Base-by-base conservation (phyloP, 2,113 vertebrate species). In the Engraulis encrasicolus region DNA sequence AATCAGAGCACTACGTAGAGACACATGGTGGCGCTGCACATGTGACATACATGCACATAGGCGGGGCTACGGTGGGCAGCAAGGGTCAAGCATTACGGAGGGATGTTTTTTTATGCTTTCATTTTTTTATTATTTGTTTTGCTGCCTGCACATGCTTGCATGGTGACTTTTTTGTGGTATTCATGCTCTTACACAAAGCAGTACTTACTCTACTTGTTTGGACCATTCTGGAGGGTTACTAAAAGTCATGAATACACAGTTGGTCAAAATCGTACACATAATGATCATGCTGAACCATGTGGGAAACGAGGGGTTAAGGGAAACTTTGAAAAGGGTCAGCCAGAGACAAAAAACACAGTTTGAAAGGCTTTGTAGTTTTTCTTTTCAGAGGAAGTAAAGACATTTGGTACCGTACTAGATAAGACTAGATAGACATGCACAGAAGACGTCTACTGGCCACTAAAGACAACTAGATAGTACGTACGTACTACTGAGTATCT, bases 251-350 rank as follows among this genome's bases (percentile, higher is more conserved):
- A 97, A 97, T 79, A 97, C 96, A 90, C 96, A 97, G 96, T 97
- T 97, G 92, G 96, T 97, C 96, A 97, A 94, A 95, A 97, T 97
- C 88, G 96, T 97, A 95, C 94, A 96, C 96, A 97, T 97, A 84
- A 97, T 97, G 95, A 97, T 96, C 96, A 97, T 96, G 96, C 96
- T 97, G 92, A 97, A 97, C 85, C 97, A 91, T 96, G 96, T 97
- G 54, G 84, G 77, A 49, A n/a, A n/a, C n/a, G n/a, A 78, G 86
- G 38, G 85, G 84, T 91, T 89, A 91, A 90, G 90, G 90, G 87
- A 85, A 86, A 78, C 58, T 27, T 18, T 27, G n/a, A n/a, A n/a
- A 58, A 58, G 54, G 18, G 17, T 20, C 54, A 58, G 18, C 54
- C 54, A 58, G 54, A 58, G 40, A n/a, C 15, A 54, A 17, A 58